Evolutionary conservation across 1,140 invertebrate species (phyloP), one percentile per base, ranked within the genome.

Genomic region (Leptinotarsa undecemlineata): DNA sequence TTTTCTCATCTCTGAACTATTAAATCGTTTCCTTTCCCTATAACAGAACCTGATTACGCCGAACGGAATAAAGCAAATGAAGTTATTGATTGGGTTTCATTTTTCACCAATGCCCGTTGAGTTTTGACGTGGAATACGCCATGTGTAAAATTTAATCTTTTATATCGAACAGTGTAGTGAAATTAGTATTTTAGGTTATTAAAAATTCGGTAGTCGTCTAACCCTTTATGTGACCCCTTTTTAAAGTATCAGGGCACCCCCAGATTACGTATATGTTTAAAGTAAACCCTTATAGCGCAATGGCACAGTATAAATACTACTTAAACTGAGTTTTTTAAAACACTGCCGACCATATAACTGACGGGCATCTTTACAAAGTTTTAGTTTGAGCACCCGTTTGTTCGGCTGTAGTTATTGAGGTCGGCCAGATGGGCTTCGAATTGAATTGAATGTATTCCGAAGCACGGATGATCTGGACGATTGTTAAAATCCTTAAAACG

Each of bases 131-230:
- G 61, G 20, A 72, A 19, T 42, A 72, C 26, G 26, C 70, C 70
- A 72, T 72, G 70, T 72, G 70, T 72, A 63, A 72, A 72, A 72
- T 72, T 72, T 57, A 72, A 72, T 72, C 70, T 48, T 72, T 72
- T 72, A 70, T 70, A 48, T 70, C 33, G 57, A 63, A 62, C 57
- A 4, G 13, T 63, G 60, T 63, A 63, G 20, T 60, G 70, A 72
- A 72, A 72, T 72, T 72, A 72, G 70, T 72, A 72, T 72, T 72
- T 72, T 23, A 72, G 57, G 70, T 72, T 72, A 72, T 72, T 72
- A 72, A 72, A 72, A 72, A 72, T 63, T 72, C 70, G 70, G 61
- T 48, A 47, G 70, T 48, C 61, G 70, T 19, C 33, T 72, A 72
- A 72, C 70, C 70, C 70, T 72, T 63, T 48, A 68, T 68, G 42